Evolutionary conservation across 2,888 invertebrate genomes (phyloP), one percentile per base, ranked within the genome.

Genomic region (Leucophenga montana): DNA sequence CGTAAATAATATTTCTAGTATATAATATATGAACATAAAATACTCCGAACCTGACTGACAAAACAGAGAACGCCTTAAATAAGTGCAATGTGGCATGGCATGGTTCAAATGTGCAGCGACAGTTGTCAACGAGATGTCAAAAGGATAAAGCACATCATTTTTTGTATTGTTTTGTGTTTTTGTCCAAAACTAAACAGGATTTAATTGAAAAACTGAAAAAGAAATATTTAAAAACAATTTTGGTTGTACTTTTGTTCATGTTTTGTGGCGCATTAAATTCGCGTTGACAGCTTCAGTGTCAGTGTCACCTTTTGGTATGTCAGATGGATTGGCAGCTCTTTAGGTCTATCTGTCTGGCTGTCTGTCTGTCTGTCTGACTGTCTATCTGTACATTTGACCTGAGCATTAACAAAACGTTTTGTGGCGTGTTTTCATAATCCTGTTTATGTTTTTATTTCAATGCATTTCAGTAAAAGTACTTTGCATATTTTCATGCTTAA

Each of bases 181-280:
- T 18, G 1, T 18, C n/a, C 39, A 4, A 33, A 61, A 33, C 33
- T 61, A 61, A 61, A 61, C 61, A 39, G 61, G 61, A 33, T 61
- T 61, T 61, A 44, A 61, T 61, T 61, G 61, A 20, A 61, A 61
- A 61, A 39, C n/a, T n/a, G n/a, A 39, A 39, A 61, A 61, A 61
- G 31, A n/a, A 61, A 39, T 39, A 39, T 39, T 39, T 39, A 18
- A 18, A 61, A 61, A 61, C 33, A 61, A 61, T 18, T 39, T 61
- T 39, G 18, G 16, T 39, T 33, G 3, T 18, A 18, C 39, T 61
- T 61, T 61, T 61, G 61, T 61, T 39, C 39, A 18, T 61, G 61
- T 39, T 61, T 61, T 39, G 61, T 18, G 20, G 61, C 20, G 61
- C 61, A 39, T 61, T 61, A 61, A 61, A 61, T 61, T 16, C 20